phyloP scores from a whole-genome alignment of 2,113 vertebrate species.

The Mugil cephalus region DNA sequence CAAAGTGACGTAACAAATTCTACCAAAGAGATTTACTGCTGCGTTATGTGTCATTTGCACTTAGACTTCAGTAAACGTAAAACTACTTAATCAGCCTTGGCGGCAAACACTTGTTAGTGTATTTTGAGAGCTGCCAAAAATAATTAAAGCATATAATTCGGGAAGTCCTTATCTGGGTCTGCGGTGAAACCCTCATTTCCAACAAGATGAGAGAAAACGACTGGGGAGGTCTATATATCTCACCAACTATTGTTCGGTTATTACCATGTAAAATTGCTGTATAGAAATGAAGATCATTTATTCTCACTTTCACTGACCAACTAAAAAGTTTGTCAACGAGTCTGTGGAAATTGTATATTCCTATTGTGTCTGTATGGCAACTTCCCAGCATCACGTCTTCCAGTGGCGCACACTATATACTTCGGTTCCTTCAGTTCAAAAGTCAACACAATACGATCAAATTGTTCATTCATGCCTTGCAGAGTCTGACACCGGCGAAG shows the following conservation, averaged over 20 bases:
- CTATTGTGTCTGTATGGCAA: slow-evolving; percentile 5
- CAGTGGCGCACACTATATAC: slow-evolving; percentile 10
- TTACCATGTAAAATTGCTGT: too few species aligned
- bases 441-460: slow-evolving; percentile 71
- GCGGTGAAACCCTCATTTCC: slow-evolving; percentile 39
- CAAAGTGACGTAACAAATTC: background rate
- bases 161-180: slow-evolving; percentile 52
- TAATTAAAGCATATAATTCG: slow-evolving; percentile 63
- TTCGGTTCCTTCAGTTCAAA: slow-evolving; percentile 58
- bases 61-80: slow-evolving; percentile 50
- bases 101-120: slow-evolving; percentile 45
- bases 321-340: too few species aligned
- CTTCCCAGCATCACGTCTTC: slow-evolving; percentile 18
- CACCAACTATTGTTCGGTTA: background rate
- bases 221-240: background rate
- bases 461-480: slow-evolving; percentile 74
- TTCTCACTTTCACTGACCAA: background rate
- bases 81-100: slow-evolving; percentile 66
- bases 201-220: slow-evolving; percentile 8
- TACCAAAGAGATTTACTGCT: slow-evolving; percentile 6
- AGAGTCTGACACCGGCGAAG: slow-evolving; percentile 64
- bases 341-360: slow-evolving; percentile 2
- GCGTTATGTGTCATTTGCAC: slow-evolving; percentile 12
- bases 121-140: slow-evolving; percentile 59
- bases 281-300: too few species aligned